Evolutionary conservation across 2,888 invertebrate genomes (phyloP).

Genomic region (Leptogaster cylindrica): DNA sequence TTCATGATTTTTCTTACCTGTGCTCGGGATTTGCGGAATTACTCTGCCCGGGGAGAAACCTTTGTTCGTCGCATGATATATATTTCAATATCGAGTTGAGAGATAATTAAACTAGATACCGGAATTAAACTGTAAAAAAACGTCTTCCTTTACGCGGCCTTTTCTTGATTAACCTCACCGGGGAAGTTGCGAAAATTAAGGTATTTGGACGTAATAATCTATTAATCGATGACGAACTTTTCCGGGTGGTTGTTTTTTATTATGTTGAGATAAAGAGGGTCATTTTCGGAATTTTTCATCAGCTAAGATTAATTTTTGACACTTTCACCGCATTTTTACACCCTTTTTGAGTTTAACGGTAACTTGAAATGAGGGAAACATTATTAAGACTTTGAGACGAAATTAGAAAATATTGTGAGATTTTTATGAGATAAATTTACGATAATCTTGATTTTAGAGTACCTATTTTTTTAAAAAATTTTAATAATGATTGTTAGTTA

Average conservation of each 20-base stretch:
- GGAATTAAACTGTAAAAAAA: constrained; percentile 11
- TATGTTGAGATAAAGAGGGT: constrained; percentile 11
- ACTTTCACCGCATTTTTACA: constrained; percentile 20
- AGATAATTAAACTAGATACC: constrained; percentile 33
- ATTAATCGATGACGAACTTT: constrained; percentile 34
- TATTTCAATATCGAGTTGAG: constrained; percentile 15
- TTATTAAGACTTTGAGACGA: constrained; percentile 27
- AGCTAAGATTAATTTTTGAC: constrained; percentile 24
- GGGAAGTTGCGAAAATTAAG: constrained; percentile 21
- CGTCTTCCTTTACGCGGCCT: neutral
- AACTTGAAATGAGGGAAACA: neutral
- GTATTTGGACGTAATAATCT: constrained; percentile 35
- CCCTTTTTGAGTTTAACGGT: neutral
- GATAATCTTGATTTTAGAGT: constrained; percentile 1
- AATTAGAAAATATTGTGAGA: constrained; percentile 35
- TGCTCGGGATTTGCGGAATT: neutral
- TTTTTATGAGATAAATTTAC: constrained; percentile 24
- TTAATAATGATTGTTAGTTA: too few species aligned
- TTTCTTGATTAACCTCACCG: constrained; percentile 1
- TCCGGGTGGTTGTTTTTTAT: constrained; percentile 32
- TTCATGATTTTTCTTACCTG: constrained; percentile 13
- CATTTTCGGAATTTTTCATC: constrained; percentile 13
- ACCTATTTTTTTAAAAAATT: neutral
- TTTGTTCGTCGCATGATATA: constrained; percentile 20
- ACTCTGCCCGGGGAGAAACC: neutral